Base-by-base conservation (phyloP, 2,888 invertebrate species). In the Papilio gigon region DNA sequence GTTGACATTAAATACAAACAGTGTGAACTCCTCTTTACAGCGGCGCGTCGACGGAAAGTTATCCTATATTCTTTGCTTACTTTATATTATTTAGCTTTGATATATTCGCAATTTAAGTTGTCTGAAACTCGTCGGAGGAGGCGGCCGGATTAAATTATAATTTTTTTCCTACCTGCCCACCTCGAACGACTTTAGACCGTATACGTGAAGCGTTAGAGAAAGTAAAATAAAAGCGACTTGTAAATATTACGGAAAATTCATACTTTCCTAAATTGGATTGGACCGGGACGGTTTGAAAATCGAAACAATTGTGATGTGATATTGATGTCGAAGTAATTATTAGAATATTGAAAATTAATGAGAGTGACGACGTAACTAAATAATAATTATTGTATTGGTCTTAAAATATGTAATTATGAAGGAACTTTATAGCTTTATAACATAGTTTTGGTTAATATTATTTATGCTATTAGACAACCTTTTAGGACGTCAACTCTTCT, bases 21-120 rank as follows among this genome's bases (percentile, higher is more conserved):
- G 73, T 76, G 72, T 79, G 74, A 69, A 73, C 68, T 64, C 72
- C 73, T 70, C 82, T 77, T 82, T 77, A 82, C 64, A 76, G 72
- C 71, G 70, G 76, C 81, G 76, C 77, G 80, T 78, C 77, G 75
- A 77, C 77, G 73, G 75, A 79, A 86, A 86, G 87, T 88, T 85
- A 82, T 79, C 82, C 85, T 83, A 84, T 87, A 87, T 88, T 88
- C 85, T 86, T 84, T 79, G 83, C 81, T 85, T 84, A 87, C 87
- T 88, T 88, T 81, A 87, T 87, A 85, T 88, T 89, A 89, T 89
- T 89, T 87, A 86, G 87, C 88, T 90, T 89, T 88, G 90, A 89
- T 89, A 89, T 87, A 89, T 88, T 89, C 84, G 85, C 88, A 90
- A 90, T 90, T 89, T 89, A 90, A 90, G 86, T 90, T 90, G 87